Evolutionary conservation across 2,888 invertebrate genomes (phyloP).

Genomic region (Chydorus sphaericus): DNA sequence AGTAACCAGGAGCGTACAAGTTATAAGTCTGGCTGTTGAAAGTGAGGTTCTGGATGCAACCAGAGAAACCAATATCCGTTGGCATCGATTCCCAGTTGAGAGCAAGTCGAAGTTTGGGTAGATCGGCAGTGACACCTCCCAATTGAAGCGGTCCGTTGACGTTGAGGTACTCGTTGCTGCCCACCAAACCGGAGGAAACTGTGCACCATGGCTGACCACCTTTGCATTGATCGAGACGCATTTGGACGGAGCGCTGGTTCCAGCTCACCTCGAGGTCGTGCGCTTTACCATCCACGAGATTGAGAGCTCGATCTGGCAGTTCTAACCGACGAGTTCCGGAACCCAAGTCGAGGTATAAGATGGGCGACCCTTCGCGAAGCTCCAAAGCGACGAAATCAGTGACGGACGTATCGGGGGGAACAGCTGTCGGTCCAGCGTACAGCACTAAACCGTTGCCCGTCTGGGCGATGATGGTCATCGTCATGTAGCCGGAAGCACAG

Average conservation of each 20-base stretch:
- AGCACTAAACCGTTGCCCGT: slow-evolving; percentile 67
- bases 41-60: slow-evolving; percentile 82
- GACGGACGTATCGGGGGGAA: slow-evolving; percentile 20
- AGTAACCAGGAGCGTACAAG: slow-evolving; percentile 4
- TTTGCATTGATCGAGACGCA: slow-evolving; percentile 21
- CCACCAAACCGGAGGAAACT: slow-evolving; percentile 34
- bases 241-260: slow-evolving; percentile 31
- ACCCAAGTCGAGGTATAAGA: slow-evolving; percentile 73
- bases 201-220: slow-evolving; percentile 19
- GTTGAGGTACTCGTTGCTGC: slow-evolving; percentile 55
- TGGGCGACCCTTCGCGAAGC: slow-evolving; percentile 61
- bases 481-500: slow-evolving; percentile 68
- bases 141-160: slow-evolving; percentile 80
- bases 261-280: slow-evolving; percentile 72
- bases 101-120: slow-evolving; percentile 14
- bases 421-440: slow-evolving; percentile 62
- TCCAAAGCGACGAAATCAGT: slow-evolving; percentile 82
- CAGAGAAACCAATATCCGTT: slow-evolving; percentile 55
- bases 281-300: slow-evolving; percentile 65
- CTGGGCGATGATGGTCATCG: slow-evolving; percentile 63
- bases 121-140: slow-evolving; percentile 28
- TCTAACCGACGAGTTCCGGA: slow-evolving; percentile 57
- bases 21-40: slow-evolving; percentile 51
- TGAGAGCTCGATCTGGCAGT: slow-evolving; percentile 42
- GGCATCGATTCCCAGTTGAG: slow-evolving; percentile 32